Evolutionary conservation across 2,113 vertebrate genomes (phyloP), one percentile per base, ranked within the genome.

Genomic region (Mungos mungo): DNA sequence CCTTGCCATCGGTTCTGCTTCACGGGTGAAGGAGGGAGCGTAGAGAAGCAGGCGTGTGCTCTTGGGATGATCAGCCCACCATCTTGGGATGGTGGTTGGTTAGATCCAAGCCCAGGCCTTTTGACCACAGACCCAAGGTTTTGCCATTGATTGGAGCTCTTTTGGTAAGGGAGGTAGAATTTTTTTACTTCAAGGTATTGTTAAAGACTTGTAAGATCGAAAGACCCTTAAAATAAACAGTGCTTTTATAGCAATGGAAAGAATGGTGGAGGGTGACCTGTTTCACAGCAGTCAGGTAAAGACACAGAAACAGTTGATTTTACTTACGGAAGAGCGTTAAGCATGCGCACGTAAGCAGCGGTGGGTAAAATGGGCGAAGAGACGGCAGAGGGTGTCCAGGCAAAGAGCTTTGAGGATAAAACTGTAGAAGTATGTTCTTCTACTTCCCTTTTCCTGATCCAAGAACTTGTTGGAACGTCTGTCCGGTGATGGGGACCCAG

Each of bases 181-280:
- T 72, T 96, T 96, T 74, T 72, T 41, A n/a, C 92, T 79, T 27
- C 80, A 90, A 33, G 23, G 21, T 79, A 47, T 11, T 88, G 14
- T 60, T n/a, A 33, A 35, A 95, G 66, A 35, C 29, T 47, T 45
- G 11, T 60, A 38, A 38, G 1, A 63, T 79, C 87, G 23, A 60
- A 90, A 88, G 54, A 5, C 69, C 60, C 31, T 74, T 72, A 45
- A 72, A 74, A 25, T 63, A 38, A 81, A 57, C 13, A 11, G 1
- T 71, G 52, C 23, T 54, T 45, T 80, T 77, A 19, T 90, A 65
- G 3, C n/a, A 47, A 72, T 68, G 33, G 2, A n/a, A 60, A 83
- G 63, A 85, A 54, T 57, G 50, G 3, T 38, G 38, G 65, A 81
- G 35, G 60, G 33, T 35, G 60, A 66, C 11, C 35, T 45, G 0